A percentile compares a stretch with the other conserved stretches of the same genome.
Evolutionary conservation across 2,888 invertebrate genomes (phyloP).

Genomic region (Melinopterus prodromus): DNA sequence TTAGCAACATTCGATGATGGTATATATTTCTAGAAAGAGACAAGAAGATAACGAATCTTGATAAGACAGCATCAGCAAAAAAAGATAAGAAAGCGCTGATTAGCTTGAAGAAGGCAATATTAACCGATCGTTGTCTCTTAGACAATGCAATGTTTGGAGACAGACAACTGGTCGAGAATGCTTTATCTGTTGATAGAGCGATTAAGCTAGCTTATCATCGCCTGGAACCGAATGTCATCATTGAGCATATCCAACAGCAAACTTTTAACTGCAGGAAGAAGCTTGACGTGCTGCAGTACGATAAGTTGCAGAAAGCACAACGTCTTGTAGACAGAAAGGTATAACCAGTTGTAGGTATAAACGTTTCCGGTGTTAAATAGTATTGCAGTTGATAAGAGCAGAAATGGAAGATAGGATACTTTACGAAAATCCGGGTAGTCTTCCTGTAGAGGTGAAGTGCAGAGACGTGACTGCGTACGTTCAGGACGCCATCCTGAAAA

Average conservation of each 20-base stretch:
- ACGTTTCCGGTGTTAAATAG: background rate
- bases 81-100: slow-evolving; percentile 67
- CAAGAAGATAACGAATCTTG: slow-evolving; percentile 67
- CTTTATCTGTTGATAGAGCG: slow-evolving; percentile 64
- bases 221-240: slow-evolving; percentile 56
- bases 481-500: slow-evolving; percentile 69
- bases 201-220: slow-evolving; percentile 66
- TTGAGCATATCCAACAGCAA: slow-evolving; percentile 68
- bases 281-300: slow-evolving; percentile 67
- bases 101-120: slow-evolving; percentile 66
- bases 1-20: background rate
- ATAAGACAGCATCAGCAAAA: slow-evolving; percentile 60
- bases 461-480: slow-evolving; percentile 69
- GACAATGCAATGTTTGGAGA: slow-evolving; percentile 68
- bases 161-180: slow-evolving; percentile 65
- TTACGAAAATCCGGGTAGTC: slow-evolving; percentile 62
- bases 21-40: slow-evolving; percentile 61
- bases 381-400: slow-evolving; percentile 62
- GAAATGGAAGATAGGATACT: slow-evolving; percentile 64
- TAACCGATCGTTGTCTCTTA: slow-evolving; percentile 64
- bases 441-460: slow-evolving; percentile 63
- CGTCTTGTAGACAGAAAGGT: slow-evolving; percentile 68
- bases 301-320: slow-evolving; percentile 68
- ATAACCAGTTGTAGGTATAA: slow-evolving; percentile 34
- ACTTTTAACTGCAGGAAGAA: slow-evolving; percentile 70